Base-by-base conservation (phyloP, 2,797 vertebrate species). In the Cryptoprocta ferox region DNA sequence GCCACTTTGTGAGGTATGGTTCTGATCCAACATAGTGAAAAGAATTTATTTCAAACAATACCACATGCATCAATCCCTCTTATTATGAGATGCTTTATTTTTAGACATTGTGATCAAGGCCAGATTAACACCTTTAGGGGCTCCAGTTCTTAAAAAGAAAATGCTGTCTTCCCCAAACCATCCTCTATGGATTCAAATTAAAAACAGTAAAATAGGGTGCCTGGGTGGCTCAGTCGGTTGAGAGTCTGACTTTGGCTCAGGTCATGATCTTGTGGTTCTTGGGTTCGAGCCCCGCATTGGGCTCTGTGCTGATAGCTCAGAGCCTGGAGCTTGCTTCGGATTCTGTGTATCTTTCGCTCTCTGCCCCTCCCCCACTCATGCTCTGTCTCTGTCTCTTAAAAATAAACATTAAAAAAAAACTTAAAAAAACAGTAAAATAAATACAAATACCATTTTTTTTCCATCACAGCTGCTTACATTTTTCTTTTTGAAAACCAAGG, bases 1-100 rank as follows among this genome's bases (percentile, higher is more conserved):
- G 28, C 39, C 84, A 61, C 14, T 95, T 97, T 68, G 70, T 85
- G 81, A 96, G 5, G 32, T 80, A 89, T 86, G 50, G 37, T 82
- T 96, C 30, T 93, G 79, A 56, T 80, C 37, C 81, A 66, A 83
- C 18, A 42, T 53, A 28, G 11, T 83, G n/a, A 88, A 87, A 92
- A 93, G 11, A 89, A 90, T 6, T 94, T 75, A 93, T 61, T 92
- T 92, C 35, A 95, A 91, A 87, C 18, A 5, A 93, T 71, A 82
- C 3, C 76, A 63, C 32, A 73, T 26, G 10, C 9, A 32, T 30
- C 28, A 82, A 4, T 63, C 5, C 15, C 53, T 92, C 12, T 93
- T 59, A 87, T 53, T 96, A 75, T 80, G 45, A 16, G 37, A 59
- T 80, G 30, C 92, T 91, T 92, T 70, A 87, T 35, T 89, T 95